Percentiles rank a stretch among this genome's conserved stretches.
phyloP scores from a whole-genome alignment of 2,797 vertebrate species.

The Tenualosa thibaudeaui region DNA sequence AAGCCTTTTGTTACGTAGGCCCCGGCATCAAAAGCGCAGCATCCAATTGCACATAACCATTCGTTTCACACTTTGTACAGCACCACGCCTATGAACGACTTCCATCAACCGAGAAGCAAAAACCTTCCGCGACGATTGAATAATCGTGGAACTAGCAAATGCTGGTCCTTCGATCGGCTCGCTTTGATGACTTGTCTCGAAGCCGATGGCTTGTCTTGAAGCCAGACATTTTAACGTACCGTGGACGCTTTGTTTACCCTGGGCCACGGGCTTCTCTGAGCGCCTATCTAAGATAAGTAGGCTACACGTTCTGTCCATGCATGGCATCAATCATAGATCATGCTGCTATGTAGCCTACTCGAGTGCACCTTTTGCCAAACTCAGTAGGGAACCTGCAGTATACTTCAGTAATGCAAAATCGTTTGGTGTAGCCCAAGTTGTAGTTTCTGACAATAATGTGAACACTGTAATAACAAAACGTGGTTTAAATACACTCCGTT shows the following conservation, averaged over 20 bases:
- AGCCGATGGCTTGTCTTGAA: neutral
- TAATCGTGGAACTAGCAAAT: neutral
- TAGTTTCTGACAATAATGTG: neutral
- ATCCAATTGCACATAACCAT: slow-evolving; percentile 39
- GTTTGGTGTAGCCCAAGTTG: neutral
- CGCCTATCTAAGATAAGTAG: neutral
- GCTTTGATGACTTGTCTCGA: neutral
- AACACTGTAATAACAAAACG: neutral
- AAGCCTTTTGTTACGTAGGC: slow-evolving; percentile 36
- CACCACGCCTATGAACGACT: slow-evolving; percentile 47
- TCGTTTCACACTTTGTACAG: slow-evolving; percentile 27
- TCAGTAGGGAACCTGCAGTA: neutral
- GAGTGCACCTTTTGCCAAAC: neutral
- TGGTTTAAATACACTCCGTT: neutral
- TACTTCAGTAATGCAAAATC: neutral
- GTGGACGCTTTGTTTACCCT: slow-evolving; percentile 15
- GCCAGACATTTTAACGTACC: neutral
- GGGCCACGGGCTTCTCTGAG: neutral
- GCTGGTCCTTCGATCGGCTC: neutral
- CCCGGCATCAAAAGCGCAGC: slow-evolving; percentile 28
- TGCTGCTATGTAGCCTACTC: neutral
- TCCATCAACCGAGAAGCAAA: slow-evolving; percentile 30
- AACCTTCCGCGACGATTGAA: slow-evolving; percentile 35
- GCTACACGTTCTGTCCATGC: slow-evolving; percentile 2
- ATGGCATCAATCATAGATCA: neutral